These are phyloP conservation scores for Crocuta crocuta DNA, from an alignment of 2,113 vertebrate species.

Conservation along the genomic window DNA sequence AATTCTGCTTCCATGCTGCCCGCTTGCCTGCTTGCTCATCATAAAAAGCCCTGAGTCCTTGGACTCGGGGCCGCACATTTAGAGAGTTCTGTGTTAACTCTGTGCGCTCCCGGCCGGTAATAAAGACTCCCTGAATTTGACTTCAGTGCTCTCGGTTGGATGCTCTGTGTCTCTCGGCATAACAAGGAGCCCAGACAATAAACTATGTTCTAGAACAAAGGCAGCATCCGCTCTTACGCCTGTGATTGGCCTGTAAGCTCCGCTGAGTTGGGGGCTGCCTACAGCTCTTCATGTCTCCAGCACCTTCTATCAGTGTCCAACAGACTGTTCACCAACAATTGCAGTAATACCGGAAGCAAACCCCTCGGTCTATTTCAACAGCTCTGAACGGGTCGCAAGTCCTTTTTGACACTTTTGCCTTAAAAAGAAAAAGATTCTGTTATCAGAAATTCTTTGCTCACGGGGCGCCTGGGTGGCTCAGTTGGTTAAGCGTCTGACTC, in stretches of 20 bases:
- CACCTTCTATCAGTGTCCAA: neutral
- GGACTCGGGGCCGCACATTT: too few species aligned
- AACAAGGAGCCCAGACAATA: neutral
- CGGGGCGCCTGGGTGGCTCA: neutral
- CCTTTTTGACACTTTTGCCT: constrained; percentile 12
- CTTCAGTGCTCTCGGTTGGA: too few species aligned
- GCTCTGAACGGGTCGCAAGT: neutral
- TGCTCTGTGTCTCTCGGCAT: too few species aligned
- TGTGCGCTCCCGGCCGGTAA: too few species aligned
- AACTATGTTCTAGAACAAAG: neutral
- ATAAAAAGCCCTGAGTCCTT: too few species aligned
- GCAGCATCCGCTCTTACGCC: neutral
- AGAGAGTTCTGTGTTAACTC: too few species aligned
- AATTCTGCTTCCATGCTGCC: too few species aligned
- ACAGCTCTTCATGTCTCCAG: neutral
- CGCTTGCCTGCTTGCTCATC: too few species aligned
- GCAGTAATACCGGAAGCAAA: neutral
- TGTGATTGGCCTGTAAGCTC: neutral
- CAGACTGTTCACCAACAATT: neutral
- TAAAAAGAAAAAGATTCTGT: neutral
- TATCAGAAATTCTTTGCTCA: too few species aligned
- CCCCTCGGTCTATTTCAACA: neutral
- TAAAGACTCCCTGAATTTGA: too few species aligned
- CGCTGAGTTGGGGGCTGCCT: neutral
- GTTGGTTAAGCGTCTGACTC: neutral